Evolutionary conservation across 64 coral and sea anemone species (phyloP).

Genomic region (Exaiptasia diaphana): DNA sequence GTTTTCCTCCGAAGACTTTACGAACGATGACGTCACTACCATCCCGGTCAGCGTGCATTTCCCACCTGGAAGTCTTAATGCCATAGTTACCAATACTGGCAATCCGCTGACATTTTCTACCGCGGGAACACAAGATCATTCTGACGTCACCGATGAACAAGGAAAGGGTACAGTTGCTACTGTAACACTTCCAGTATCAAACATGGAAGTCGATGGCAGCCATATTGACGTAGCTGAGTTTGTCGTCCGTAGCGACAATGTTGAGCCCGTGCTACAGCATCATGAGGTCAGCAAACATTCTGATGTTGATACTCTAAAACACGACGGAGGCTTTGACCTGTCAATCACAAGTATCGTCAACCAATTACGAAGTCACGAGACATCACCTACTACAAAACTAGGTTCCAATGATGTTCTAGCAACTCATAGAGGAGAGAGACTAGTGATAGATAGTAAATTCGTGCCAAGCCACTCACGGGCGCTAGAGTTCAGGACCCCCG

Average conservation of each 20-base stretch:
- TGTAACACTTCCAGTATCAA: background rate
- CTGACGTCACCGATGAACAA: background rate
- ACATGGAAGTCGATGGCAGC: background rate
- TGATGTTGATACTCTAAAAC: conserved; percentile 39
- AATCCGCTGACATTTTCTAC: conserved; percentile 29
- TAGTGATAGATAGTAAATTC: conserved; percentile 7
- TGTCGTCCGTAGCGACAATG: conserved; percentile 41
- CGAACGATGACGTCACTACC: conserved; percentile 47
- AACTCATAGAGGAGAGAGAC: background rate
- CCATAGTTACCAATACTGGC: conserved; percentile 56
- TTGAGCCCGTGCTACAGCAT: conserved; percentile 25
- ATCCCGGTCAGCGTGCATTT: conserved; percentile 67
- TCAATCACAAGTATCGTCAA: conserved; percentile 75
- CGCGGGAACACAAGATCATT: background rate
- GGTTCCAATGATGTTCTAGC: conserved; percentile 8
- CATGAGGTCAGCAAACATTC: conserved; percentile 10
- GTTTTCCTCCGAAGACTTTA: conserved; percentile 68
- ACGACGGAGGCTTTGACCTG: conserved; percentile 68
- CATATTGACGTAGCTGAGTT: conserved; percentile 73
- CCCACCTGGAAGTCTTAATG: conserved; percentile 27
- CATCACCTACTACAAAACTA: conserved; percentile 5
- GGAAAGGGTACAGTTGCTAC: background rate
- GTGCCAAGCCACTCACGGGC: conserved; percentile 9
- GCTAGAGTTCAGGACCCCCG: conserved; percentile 65
- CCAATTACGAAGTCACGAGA: conserved; percentile 39